Conservation (phyloP, 2,797 vertebrate genomes). For the Tenualosa ilisha region DNA sequence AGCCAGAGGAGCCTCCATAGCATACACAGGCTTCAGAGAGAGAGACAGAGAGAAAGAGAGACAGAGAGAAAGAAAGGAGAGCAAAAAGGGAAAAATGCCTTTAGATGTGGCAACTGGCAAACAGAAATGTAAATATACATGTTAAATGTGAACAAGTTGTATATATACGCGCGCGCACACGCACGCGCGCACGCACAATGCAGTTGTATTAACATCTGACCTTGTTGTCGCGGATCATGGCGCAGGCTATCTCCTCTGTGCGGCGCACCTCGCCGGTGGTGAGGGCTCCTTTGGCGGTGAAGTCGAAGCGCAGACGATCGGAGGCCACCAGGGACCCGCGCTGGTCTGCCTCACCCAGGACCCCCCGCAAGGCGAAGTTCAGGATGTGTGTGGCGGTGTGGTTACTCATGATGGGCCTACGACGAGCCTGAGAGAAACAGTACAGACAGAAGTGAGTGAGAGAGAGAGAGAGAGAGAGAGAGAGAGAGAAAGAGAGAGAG, state of each 20-base stretch:
- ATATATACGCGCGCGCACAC: background rate
- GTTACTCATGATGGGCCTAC: conserved; percentile 94
- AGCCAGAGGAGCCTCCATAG: conserved; percentile 86
- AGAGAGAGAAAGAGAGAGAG: background rate
- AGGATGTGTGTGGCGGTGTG: conserved; percentile 96
- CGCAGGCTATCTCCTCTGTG: conserved; percentile 85
- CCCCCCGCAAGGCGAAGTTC: conserved; percentile 89
- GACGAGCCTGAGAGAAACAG: conserved; percentile 74
- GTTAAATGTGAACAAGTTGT: no score
- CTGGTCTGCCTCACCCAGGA: conserved; percentile 94
- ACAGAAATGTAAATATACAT: background rate
- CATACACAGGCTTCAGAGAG: conserved; percentile 79
- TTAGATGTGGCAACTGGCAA: background rate
- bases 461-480: background rate
- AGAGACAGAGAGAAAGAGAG: background rate
- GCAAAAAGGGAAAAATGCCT: background rate
- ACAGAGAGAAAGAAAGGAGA: background rate
- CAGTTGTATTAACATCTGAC: conserved; percentile 59
- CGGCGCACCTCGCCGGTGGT: conserved; percentile 84
- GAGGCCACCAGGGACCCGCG: conserved; percentile 92
- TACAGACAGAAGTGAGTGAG: background rate
- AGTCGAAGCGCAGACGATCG: conserved; percentile 93
- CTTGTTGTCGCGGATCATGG: conserved; percentile 88
- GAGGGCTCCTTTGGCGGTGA: conserved; percentile 93
- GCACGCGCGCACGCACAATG: background rate